phyloP scores from a whole-genome alignment of 2,113 vertebrate species.

The Psephotus haematonotus region DNA sequence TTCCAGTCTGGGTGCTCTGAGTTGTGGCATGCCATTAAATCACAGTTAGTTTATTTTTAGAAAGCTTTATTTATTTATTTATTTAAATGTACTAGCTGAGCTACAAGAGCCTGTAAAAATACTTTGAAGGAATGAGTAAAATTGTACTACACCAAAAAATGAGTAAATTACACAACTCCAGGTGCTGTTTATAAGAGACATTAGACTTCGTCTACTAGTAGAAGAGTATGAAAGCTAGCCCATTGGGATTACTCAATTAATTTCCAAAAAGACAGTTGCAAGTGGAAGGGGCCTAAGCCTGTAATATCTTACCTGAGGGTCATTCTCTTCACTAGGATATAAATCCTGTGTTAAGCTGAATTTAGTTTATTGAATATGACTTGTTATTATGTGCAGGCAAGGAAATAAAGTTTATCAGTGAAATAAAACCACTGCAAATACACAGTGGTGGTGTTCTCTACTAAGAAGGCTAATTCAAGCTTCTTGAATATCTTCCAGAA shows the following conservation, averaged over 20 bases:
- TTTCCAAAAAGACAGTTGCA: not conserved
- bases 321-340: not conserved
- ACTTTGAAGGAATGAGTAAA: not conserved
- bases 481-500: slow-evolving; percentile 61
- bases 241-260: not conserved
- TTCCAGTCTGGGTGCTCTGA: not conserved
- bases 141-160: not conserved
- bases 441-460: slow-evolving; percentile 22
- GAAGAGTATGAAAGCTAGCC: not conserved
- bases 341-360: not conserved
- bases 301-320: not conserved
- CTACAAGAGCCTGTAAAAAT: not conserved
- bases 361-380: not conserved
- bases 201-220: not conserved
- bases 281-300: not conserved
- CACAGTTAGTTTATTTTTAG: slow-evolving; percentile 52
- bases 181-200: not conserved
- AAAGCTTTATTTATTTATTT: not conserved
- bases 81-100: not conserved
- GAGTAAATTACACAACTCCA: not conserved
- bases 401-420: slow-evolving; percentile 15
- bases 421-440: not conserved
- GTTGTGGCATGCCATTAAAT: slow-evolving; percentile 4
- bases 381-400: not conserved
- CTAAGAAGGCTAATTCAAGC: slow-evolving; percentile 44